phyloP scores from a whole-genome alignment of 2,113 vertebrate species.

The Pipa parva region DNA sequence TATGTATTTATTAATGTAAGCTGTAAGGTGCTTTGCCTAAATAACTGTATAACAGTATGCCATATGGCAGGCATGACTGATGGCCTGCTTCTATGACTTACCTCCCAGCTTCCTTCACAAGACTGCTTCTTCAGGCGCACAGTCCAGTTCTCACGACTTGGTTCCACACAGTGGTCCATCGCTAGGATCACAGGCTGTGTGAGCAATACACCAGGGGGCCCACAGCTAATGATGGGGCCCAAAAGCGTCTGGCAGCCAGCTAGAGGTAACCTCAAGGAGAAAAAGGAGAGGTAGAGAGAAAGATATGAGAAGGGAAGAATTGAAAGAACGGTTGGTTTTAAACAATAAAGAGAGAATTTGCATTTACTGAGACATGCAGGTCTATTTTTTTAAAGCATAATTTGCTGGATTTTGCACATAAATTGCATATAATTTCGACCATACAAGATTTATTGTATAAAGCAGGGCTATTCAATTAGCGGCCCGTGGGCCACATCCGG shows the following conservation, averaged over 20 bases:
- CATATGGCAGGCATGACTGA: too few species aligned
- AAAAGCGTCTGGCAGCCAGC: slow-evolving; percentile 94
- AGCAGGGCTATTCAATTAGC: too few species aligned
- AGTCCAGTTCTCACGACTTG: slow-evolving; percentile 91
- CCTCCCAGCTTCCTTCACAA: slow-evolving; percentile 95
- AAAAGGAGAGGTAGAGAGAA: slow-evolving; percentile 25
- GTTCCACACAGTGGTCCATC: slow-evolving; percentile 95
- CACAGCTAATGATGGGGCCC: slow-evolving; percentile 94
- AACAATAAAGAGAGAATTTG: too few species aligned
- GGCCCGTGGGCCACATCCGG: too few species aligned
- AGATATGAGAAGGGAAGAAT: slow-evolving; percentile 37
- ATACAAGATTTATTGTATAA: too few species aligned
- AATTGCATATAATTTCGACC: too few species aligned
- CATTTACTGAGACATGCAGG: too few species aligned
- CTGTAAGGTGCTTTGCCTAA: too few species aligned
- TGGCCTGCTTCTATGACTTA: slow-evolving; percentile 53
- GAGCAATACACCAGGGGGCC: slow-evolving; percentile 92
- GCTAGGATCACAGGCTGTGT: slow-evolving; percentile 90
- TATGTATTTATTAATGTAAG: too few species aligned
- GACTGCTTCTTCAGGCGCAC: slow-evolving; percentile 93
- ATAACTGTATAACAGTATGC: too few species aligned
- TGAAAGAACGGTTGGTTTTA: neutral
- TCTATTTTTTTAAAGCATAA: too few species aligned
- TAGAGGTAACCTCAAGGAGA: slow-evolving; percentile 80
- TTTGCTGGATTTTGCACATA: too few species aligned